Percentiles rank a stretch among this genome's conserved stretches.
Conservation (phyloP, 2,888 invertebrate species). For the Pycnomerus fuliginosus region DNA sequence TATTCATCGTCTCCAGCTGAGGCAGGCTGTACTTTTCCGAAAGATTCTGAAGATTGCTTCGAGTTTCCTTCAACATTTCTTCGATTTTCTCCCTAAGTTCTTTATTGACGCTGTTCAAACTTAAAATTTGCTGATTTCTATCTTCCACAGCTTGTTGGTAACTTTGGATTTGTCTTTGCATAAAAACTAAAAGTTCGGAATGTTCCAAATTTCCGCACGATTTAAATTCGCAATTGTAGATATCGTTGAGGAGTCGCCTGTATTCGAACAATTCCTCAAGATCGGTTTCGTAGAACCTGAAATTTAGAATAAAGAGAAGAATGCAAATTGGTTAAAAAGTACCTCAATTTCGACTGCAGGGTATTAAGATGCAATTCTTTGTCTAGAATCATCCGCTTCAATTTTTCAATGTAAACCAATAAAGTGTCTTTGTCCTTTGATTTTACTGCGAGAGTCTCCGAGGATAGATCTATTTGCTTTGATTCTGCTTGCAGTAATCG, state of each 20-base stretch:
- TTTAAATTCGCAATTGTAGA: constrained; percentile 26
- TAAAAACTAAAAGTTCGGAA: constrained; percentile 27
- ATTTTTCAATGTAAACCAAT: constrained; percentile 33
- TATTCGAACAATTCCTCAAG: constrained; percentile 39
- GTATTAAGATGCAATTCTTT: constrained; percentile 40
- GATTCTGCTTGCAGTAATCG: too few species aligned
- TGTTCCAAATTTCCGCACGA: constrained; percentile 21
- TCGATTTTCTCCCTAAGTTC: constrained; percentile 42
- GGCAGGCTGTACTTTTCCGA: constrained; percentile 42
- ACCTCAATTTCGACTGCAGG: constrained; percentile 38
- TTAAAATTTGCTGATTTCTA: constrained; percentile 38
- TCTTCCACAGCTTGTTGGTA: constrained; percentile 36
- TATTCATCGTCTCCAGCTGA: constrained; percentile 40
- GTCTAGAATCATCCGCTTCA: constrained; percentile 41
- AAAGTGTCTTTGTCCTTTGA: constrained; percentile 32
- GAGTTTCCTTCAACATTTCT: constrained; percentile 40
- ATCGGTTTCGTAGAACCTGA: constrained; percentile 37
- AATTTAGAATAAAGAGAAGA: too few species aligned
- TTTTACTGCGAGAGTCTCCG: too few species aligned
- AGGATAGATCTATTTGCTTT: too few species aligned
- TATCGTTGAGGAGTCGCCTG: constrained; percentile 34
- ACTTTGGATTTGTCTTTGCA: constrained; percentile 40
- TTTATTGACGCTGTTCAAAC: constrained; percentile 36
- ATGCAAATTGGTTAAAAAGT: constrained; percentile 17
- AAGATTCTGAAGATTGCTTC: constrained; percentile 40